Percentiles rank a stretch among this genome's conserved stretches.
Conservation (phyloP, 2,888 invertebrate species). For the Diarsia brunnea region DNA sequence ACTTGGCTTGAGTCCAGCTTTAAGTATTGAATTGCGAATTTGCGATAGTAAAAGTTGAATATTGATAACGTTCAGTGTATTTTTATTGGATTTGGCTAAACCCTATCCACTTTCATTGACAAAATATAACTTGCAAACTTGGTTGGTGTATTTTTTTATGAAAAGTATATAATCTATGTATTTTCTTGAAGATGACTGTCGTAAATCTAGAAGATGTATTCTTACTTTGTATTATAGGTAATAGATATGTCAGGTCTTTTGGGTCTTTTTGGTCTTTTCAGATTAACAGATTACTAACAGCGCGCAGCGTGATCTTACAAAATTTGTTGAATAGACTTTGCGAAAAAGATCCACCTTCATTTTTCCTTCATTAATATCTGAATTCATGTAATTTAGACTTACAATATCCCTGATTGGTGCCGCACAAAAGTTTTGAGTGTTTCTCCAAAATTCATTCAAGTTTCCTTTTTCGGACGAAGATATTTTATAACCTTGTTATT, state of each 20-base stretch:
- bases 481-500: slow-evolving; percentile 30
- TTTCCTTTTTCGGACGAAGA: slow-evolving; percentile 15
- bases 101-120: not conserved
- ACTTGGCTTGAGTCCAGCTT: slow-evolving; percentile 34
- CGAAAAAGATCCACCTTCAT: slow-evolving; percentile 16
- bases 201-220: not conserved
- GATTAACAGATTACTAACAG: too few relatives aligned
- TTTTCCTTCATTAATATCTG: slow-evolving; percentile 36
- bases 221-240: too few relatives aligned
- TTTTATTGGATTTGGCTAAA: slow-evolving; percentile 13
- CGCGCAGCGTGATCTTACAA: not conserved
- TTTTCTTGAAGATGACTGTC: not conserved
- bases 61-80: slow-evolving; percentile 18
- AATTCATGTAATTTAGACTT: slow-evolving; percentile 45
- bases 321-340: not conserved
- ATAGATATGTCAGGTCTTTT: too few relatives aligned
- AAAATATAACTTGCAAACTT: slow-evolving; percentile 3
- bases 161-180: not conserved
- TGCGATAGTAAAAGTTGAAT: slow-evolving; percentile 6
- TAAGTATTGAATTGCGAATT: slow-evolving; percentile 15
- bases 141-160: too few relatives aligned
- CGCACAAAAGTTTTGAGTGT: slow-evolving; percentile 40
- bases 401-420: slow-evolving; percentile 56
- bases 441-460: slow-evolving; percentile 26
- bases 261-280: too few relatives aligned